These are phyloP conservation scores for Corythucha ciliata DNA, from an alignment of 2,888 invertebrate genomes.

Conservation along the genomic window DNA sequence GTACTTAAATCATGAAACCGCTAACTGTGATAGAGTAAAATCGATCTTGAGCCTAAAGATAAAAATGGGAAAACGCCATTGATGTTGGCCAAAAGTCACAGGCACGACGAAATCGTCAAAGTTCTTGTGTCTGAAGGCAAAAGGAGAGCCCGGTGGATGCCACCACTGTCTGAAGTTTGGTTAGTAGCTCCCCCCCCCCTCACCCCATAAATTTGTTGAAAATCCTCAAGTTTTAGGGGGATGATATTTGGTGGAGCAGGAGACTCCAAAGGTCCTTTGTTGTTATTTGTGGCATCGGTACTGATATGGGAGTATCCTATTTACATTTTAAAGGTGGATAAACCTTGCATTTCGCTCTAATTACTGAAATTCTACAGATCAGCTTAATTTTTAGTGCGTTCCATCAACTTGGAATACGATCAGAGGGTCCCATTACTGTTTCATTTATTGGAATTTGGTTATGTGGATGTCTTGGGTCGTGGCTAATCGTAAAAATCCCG, in stretches of 20 bases:
- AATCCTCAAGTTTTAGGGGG: constrained; percentile 48
- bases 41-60: constrained; percentile 76
- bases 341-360: background rate
- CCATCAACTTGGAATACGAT: constrained; percentile 84
- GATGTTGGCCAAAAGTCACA: constrained; percentile 78
- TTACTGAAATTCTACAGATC: background rate
- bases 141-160: constrained; percentile 71
- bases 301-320: constrained; percentile 88
- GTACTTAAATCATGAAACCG: background rate
- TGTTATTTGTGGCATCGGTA: constrained; percentile 77
- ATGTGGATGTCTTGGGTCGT: constrained; percentile 92
- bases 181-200: constrained; percentile 37
- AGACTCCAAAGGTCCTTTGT: constrained; percentile 76
- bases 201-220: background rate
- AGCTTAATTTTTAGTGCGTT: constrained; percentile 55
- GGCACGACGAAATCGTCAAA: constrained; percentile 74
- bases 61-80: constrained; percentile 88
- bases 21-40: constrained; percentile 56
- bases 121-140: constrained; percentile 73
- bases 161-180: constrained; percentile 77
- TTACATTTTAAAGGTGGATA: constrained; percentile 71
- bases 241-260: constrained; percentile 83
- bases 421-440: constrained; percentile 77
- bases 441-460: constrained; percentile 78
- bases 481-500: constrained; percentile 81